Conservation (phyloP, 2,797 vertebrate species). For the Octomys mimax region DNA sequence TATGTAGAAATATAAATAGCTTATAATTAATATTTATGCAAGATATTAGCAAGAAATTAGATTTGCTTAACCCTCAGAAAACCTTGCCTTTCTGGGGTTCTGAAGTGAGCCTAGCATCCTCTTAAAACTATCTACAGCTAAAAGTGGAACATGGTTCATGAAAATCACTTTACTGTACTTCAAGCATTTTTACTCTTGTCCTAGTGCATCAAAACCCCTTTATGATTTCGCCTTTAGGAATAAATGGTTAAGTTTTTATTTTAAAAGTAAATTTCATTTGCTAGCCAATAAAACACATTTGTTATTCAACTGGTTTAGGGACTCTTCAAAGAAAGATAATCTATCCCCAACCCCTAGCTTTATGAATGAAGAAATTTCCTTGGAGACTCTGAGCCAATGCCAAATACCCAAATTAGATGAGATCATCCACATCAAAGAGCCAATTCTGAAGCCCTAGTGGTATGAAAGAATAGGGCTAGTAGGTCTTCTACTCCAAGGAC, state of each 20-base stretch:
- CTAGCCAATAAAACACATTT: constrained; percentile 57
- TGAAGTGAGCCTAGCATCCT: constrained; percentile 11
- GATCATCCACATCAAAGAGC: constrained; percentile 31
- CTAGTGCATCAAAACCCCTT: constrained; percentile 51
- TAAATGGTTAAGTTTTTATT: constrained; percentile 46
- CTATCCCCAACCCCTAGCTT: constrained; percentile 63
- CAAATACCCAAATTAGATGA: constrained; percentile 67
- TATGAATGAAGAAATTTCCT: constrained; percentile 72
- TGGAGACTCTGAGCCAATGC: constrained; percentile 36
- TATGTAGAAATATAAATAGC: constrained; percentile 71
- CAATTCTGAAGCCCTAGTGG: constrained; percentile 1
- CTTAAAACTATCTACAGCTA: not conserved
- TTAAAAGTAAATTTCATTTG: constrained; percentile 73
- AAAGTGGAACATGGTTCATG: not conserved
- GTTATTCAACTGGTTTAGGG: constrained; percentile 60
- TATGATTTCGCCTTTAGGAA: constrained; percentile 46
- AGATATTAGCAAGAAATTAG: constrained; percentile 70
- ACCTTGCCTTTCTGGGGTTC: constrained; percentile 54
- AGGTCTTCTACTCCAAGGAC: not conserved
- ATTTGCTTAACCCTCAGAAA: constrained; percentile 65
- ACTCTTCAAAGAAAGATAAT: constrained; percentile 67
- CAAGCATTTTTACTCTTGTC: not conserved
- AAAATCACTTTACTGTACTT: not conserved
- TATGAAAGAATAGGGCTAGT: not conserved
- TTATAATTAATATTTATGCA: constrained; percentile 50